A percentile compares a stretch with the other conserved stretches of the same genome.
phyloP scores from a whole-genome alignment of 1,140 invertebrate genomes.

The Dinothrombium tinctorium region DNA sequence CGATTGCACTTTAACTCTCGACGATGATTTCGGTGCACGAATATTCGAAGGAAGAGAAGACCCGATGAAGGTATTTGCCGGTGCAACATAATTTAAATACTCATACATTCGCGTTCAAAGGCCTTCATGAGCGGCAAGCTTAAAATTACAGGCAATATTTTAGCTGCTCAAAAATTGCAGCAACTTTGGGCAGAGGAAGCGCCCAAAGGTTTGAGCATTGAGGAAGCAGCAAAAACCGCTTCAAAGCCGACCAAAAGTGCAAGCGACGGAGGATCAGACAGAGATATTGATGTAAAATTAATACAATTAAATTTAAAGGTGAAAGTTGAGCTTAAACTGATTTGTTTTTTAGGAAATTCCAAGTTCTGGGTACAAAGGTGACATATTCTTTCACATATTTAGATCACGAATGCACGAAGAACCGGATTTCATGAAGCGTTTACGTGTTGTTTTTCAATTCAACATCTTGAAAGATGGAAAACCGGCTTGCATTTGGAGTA shows the following conservation, averaged over 20 bases:
- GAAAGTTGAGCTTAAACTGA: not conserved
- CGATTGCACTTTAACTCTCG: conserved; percentile 57
- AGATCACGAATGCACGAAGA: conserved; percentile 41
- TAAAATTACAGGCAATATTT: conserved; percentile 73
- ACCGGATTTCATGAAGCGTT: conserved; percentile 42
- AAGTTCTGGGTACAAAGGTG: conserved; percentile 18
- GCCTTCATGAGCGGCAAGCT: conserved; percentile 77
- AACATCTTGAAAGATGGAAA: conserved; percentile 56
- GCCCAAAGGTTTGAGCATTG: conserved; percentile 34
- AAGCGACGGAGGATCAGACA: not conserved
- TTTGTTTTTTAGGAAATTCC: conserved; percentile 6
- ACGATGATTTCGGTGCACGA: conserved; percentile 56
- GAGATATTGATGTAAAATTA: not conserved
- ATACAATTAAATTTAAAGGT: not conserved
- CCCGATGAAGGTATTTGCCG: conserved; percentile 48
- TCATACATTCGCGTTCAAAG: not conserved
- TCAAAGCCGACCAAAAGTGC: conserved; percentile 1
- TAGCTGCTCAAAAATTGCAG: conserved; percentile 71
- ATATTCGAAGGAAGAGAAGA: conserved; percentile 52
- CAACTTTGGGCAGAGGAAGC: conserved; percentile 28
- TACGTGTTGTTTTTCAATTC: conserved; percentile 64
- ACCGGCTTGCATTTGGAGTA: conserved; percentile 58
- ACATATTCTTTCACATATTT: conserved; percentile 55
- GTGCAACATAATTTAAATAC: not conserved
- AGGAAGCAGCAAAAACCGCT: not conserved